phyloP scores from a whole-genome alignment of 64 coral and sea anemone species.

The Catalaphyllia jardinei region DNA sequence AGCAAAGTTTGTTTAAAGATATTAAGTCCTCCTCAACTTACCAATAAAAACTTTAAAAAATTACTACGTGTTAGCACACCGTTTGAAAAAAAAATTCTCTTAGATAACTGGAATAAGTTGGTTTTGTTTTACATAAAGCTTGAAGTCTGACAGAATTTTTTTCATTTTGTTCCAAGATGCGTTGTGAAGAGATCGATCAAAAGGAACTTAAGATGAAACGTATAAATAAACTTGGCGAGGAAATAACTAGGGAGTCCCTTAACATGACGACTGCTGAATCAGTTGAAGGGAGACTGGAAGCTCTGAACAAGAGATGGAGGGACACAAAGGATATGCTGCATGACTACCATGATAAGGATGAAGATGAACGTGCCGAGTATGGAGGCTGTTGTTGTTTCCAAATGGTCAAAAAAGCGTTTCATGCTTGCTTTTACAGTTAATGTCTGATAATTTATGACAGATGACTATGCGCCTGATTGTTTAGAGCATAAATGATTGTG shows the following conservation, averaged over 20 bases:
- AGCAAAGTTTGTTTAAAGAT: too few species aligned
- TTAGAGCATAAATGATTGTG: too few species aligned
- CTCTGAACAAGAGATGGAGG: conserved; percentile 37
- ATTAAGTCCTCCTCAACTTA: too few species aligned
- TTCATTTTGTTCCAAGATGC: background rate
- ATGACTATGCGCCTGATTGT: background rate
- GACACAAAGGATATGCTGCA: conserved; percentile 24
- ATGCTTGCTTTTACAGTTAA: conserved; percentile 37
- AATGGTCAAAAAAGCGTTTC: conserved; percentile 13
- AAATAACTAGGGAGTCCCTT: conserved; percentile 11
- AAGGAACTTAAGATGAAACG: conserved; percentile 32
- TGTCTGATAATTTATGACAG: background rate
- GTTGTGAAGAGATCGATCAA: conserved; percentile 6
- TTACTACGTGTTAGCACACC: too few species aligned
- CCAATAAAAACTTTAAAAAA: too few species aligned
- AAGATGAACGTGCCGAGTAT: background rate
- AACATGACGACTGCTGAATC: background rate
- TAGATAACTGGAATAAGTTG: background rate
- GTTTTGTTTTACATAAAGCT: background rate
- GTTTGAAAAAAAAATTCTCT: background rate
- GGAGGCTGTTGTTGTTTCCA: conserved; percentile 16
- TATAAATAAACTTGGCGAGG: conserved; percentile 43
- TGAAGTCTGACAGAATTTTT: background rate
- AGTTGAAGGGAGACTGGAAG: conserved; percentile 20
- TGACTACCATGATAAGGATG: background rate